Percentiles rank a stretch among this genome's conserved stretches.
These are phyloP conservation scores for Lagopus leucura DNA, from an alignment of 2,113 vertebrate species.

Conservation along the genomic window DNA sequence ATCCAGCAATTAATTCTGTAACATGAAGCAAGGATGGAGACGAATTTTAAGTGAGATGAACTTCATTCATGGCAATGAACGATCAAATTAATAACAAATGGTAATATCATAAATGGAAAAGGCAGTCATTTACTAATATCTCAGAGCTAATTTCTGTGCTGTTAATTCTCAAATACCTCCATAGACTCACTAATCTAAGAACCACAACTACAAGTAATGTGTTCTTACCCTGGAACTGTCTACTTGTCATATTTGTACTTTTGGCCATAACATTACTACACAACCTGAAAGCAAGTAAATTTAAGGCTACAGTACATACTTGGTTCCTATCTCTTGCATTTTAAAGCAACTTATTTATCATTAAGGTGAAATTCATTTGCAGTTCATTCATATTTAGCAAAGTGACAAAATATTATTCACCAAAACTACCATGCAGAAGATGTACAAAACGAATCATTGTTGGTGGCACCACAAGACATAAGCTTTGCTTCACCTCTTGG, in stretches of 20 bases:
- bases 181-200: neutral
- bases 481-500: neutral
- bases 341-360: neutral
- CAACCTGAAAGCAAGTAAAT: neutral
- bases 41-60: neutral
- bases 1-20: neutral
- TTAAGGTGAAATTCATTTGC: neutral
- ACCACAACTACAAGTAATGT: neutral
- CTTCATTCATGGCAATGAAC: neutral
- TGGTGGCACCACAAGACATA: neutral
- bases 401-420: neutral
- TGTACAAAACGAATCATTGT: neutral
- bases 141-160: neutral
- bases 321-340: neutral
- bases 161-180: conserved; percentile 5
- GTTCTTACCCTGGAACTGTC: neutral
- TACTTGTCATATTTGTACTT: neutral
- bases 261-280: neutral
- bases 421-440: neutral
- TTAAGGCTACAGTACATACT: neutral
- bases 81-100: neutral
- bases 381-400: neutral
- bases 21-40: neutral
- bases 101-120: neutral
- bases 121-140: neutral